Percentiles rank a stretch among this genome's conserved stretches.
These are phyloP conservation scores for Eristalis pertinax DNA, from an alignment of 2,888 invertebrate genomes.

Conservation along the genomic window DNA sequence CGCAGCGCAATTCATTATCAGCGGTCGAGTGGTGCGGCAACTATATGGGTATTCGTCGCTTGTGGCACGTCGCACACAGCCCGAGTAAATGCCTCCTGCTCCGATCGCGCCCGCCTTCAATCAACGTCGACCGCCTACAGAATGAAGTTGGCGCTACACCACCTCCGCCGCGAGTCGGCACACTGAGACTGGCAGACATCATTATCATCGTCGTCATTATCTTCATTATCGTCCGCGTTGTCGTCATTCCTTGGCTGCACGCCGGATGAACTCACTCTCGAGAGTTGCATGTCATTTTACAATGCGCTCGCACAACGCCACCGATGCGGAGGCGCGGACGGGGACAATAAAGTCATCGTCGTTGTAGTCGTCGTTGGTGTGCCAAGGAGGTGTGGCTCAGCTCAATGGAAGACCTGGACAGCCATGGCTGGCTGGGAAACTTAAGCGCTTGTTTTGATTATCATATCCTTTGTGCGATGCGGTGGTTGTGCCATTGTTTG, in stretches of 20 bases:
- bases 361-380: not conserved
- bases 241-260: slow-evolving; percentile 48
- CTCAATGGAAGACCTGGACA: slow-evolving; percentile 19
- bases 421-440: not conserved
- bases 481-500: slow-evolving; percentile 25
- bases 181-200: slow-evolving; percentile 6
- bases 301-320: slow-evolving; percentile 17
- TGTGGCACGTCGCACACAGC: slow-evolving; percentile 35
- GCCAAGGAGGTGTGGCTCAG: slow-evolving; percentile 42
- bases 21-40: slow-evolving; percentile 30
- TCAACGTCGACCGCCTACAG: not conserved
- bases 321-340: not conserved
- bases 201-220: slow-evolving; percentile 20
- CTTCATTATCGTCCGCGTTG: slow-evolving; percentile 19
- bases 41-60: slow-evolving; percentile 22
- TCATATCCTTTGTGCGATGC: slow-evolving; percentile 11
- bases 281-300: slow-evolving; percentile 44
- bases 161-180: not conserved
- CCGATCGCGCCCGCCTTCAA: not conserved
- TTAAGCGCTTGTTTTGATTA: slow-evolving; percentile 39
- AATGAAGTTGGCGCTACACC: slow-evolving; percentile 47
- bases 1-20: slow-evolving; percentile 31
- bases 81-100: slow-evolving; percentile 31
- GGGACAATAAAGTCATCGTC: slow-evolving; percentile 23
- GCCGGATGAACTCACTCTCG: slow-evolving; percentile 51